phyloP scores from a whole-genome alignment of 2,888 invertebrate genomes.

The Pseudococcus longispinus region DNA sequence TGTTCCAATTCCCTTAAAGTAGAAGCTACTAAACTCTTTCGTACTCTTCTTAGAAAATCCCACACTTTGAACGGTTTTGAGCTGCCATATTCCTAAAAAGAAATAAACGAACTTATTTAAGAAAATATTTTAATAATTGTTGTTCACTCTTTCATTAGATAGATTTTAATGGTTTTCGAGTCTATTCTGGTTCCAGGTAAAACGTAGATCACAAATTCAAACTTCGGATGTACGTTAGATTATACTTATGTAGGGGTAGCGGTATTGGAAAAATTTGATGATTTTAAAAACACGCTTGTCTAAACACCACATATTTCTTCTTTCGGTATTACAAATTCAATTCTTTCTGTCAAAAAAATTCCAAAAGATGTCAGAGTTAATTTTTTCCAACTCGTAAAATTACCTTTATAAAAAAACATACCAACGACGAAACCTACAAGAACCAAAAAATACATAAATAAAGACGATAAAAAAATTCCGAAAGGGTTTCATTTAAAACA shows the following conservation, averaged over 20 bases:
- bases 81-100: conserved; percentile 87
- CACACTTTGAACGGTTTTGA: conserved; percentile 97
- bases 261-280: no score
- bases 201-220: no score
- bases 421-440: not conserved
- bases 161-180: no score
- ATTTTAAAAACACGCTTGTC: no score
- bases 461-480: not conserved
- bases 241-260: no score
- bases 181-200: no score
- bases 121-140: not conserved
- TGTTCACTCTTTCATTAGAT: not conserved
- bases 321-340: no score
- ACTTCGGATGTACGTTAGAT: no score
- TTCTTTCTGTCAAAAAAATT: no score
- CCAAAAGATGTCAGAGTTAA: no score
- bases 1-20: conserved; percentile 88
- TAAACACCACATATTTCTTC: no score
- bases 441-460: no score
- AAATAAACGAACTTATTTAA: conserved; percentile 57
- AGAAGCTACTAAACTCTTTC: conserved; percentile 91
- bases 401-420: not conserved
- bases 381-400: not conserved
- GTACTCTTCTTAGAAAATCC: conserved; percentile 92
- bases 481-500: conserved; percentile 29